Conservation (phyloP, 2,113 vertebrate species). For the Semnopithecus entellus region DNA sequence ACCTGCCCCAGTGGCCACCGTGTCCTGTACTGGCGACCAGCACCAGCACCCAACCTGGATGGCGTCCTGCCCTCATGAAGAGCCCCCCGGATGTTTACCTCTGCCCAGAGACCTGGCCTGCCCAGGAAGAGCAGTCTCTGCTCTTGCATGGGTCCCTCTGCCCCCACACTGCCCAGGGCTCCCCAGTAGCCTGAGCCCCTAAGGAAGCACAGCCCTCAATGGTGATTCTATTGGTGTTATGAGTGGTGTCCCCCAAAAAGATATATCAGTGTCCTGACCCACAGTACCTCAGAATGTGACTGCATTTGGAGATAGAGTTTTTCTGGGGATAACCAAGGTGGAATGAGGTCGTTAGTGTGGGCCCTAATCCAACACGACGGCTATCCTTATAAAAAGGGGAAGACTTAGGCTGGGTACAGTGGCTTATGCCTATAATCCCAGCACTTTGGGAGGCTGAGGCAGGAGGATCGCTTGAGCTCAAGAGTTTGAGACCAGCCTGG, state of each 20-base stretch:
- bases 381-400: neutral
- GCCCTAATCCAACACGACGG: neutral
- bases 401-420: too few relatives aligned
- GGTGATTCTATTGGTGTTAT: neutral
- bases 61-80: neutral
- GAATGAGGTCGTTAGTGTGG: neutral
- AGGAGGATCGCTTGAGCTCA: too few relatives aligned
- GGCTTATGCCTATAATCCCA: too few relatives aligned
- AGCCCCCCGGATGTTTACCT: neutral
- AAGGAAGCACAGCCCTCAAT: neutral
- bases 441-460: too few relatives aligned
- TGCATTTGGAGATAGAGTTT: neutral
- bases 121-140: neutral
- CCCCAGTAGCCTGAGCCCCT: neutral
- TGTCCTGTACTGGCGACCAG: fast-evolving
- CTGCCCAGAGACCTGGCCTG: neutral
- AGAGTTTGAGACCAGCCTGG: too few relatives aligned
- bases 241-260: neutral
- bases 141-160: neutral
- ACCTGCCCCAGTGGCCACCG: neutral
- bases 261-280: neutral
- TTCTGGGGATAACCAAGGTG: neutral
- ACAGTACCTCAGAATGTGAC: neutral
- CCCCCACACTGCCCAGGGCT: neutral
- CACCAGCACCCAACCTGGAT: neutral